These are phyloP conservation scores for Hoplodrina blanda DNA, from an alignment of 2,888 invertebrate species.

Conservation along the genomic window DNA sequence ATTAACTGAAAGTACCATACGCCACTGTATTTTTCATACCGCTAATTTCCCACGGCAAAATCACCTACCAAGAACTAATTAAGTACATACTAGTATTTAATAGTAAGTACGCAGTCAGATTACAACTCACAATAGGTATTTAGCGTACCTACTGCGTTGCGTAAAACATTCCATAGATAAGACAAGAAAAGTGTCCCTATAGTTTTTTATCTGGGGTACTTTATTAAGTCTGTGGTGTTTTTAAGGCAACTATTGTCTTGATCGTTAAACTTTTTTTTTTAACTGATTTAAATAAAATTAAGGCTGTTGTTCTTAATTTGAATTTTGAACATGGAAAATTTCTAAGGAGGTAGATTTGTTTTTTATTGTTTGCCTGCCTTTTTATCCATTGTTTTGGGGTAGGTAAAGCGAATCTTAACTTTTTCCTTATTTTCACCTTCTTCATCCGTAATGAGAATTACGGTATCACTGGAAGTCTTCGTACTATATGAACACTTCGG, in stretches of 20 bases:
- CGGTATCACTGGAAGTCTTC: no score
- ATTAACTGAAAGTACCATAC: neutral
- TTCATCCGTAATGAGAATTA: no score
- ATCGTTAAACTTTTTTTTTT: neutral
- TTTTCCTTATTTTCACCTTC: no score
- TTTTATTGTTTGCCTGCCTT: no score
- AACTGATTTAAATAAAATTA: neutral
- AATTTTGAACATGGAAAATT: neutral
- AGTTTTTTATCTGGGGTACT: slow-evolving; percentile 45
- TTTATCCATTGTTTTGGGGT: no score
- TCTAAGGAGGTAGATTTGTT: neutral
- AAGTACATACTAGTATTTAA: slow-evolving; percentile 8
- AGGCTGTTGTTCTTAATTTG: neutral
- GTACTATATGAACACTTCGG: no score
- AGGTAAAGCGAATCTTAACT: no score
- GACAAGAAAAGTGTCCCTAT: slow-evolving; percentile 58
- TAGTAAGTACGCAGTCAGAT: slow-evolving; percentile 42
- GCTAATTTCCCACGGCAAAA: slow-evolving; percentile 10
- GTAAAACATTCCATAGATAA: slow-evolving; percentile 74
- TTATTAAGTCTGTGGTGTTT: slow-evolving; percentile 13
- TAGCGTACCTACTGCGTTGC: slow-evolving; percentile 43
- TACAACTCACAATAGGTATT: slow-evolving; percentile 57
- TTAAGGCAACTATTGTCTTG: neutral
- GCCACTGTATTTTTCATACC: neutral
- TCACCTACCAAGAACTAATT: neutral